phyloP scores from a whole-genome alignment of 1,140 invertebrate genomes.

The Saccostrea echinata region DNA sequence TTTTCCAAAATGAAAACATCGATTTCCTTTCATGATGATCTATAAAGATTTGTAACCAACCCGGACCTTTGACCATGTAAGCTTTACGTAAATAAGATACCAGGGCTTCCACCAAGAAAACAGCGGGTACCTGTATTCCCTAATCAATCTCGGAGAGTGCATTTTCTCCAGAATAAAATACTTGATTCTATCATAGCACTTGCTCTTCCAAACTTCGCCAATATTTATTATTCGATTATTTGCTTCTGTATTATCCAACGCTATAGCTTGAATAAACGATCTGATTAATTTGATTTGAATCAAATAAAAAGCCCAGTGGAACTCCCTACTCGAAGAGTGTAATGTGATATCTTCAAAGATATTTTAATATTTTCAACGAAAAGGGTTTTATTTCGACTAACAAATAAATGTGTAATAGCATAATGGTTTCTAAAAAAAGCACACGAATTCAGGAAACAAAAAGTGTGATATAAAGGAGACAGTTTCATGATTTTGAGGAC shows the following conservation, averaged over 20 bases:
- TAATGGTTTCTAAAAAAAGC: not conserved
- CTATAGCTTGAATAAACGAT: not conserved
- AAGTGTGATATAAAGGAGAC: not conserved
- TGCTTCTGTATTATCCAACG: not conserved
- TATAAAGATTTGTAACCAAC: constrained; percentile 3
- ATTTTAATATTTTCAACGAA: not conserved
- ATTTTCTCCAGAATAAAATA: not conserved
- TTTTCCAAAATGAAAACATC: not conserved
- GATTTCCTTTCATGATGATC: not conserved
- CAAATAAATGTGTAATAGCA: not conserved
- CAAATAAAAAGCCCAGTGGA: not conserved
- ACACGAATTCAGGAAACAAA: not conserved
- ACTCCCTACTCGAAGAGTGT: not conserved
- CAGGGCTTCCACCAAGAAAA: not conserved
- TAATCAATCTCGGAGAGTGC: not conserved
- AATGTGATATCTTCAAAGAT: not conserved
- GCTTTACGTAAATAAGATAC: constrained; percentile 14
- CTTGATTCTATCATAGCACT: not conserved
- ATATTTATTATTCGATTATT: not conserved
- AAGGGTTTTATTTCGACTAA: not conserved
- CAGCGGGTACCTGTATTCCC: not conserved
- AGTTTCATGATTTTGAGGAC: not conserved
- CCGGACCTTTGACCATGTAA: constrained; percentile 18
- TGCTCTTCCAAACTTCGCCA: not conserved
- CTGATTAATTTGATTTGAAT: constrained; percentile 5